phyloP scores from a whole-genome alignment of 2,888 invertebrate genomes.

The Miltochrista miniata region DNA sequence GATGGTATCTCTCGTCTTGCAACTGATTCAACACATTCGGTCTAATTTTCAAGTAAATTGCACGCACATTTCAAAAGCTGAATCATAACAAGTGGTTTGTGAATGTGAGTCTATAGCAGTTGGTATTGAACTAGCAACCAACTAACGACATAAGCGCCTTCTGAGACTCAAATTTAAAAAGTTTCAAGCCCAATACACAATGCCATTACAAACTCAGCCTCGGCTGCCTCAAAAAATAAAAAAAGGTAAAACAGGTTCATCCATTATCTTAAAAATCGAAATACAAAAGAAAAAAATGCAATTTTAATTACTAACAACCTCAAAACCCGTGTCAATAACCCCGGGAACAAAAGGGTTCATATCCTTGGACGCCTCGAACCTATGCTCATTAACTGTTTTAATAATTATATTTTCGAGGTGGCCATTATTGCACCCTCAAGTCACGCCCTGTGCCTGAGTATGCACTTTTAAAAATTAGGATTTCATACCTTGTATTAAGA shows the following conservation, averaged over 20 bases:
- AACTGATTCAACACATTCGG: no score
- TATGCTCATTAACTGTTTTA: constrained; percentile 73
- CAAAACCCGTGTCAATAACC: constrained; percentile 52
- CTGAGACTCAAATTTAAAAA: no score
- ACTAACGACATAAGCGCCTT: no score
- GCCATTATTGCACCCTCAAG: constrained; percentile 69
- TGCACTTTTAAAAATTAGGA: constrained; percentile 37
- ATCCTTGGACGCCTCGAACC: constrained; percentile 57
- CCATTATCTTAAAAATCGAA: constrained; percentile 21
- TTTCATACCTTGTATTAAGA: neutral
- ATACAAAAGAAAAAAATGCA: constrained; percentile 46
- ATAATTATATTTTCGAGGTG: constrained; percentile 71
- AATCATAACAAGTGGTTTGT: no score
- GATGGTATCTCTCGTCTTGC: no score
- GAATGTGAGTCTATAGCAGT: no score
- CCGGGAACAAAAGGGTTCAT: constrained; percentile 57
- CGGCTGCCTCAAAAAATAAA: neutral
- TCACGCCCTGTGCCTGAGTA: constrained; percentile 58
- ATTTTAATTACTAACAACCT: constrained; percentile 64
- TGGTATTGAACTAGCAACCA: no score
- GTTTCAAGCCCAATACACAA: neutral
- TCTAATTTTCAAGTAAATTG: no score
- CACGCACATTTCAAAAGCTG: no score
- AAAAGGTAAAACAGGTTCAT: constrained; percentile 16
- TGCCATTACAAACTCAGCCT: neutral